Base-by-base conservation (phyloP, 2,888 invertebrate genomes). In the Andrena chrysosceles region DNA sequence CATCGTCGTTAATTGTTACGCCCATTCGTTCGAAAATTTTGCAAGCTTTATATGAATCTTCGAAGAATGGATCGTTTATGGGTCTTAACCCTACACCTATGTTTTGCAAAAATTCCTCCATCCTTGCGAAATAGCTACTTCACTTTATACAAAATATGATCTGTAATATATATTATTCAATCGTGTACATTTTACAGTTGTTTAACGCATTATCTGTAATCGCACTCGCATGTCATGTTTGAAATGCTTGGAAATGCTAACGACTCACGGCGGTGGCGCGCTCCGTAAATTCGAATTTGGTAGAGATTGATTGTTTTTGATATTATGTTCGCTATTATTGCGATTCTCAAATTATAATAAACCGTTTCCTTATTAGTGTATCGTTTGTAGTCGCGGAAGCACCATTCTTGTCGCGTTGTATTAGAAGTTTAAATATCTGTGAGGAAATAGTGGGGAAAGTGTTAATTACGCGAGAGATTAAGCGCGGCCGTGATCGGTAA, bases 1-100 rank as follows among this genome's bases (percentile, higher is more conserved):
- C 96, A 20, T 95, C 95, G 83, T 96, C 95, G 42, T 95, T 93
- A 79, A 95, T 95, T 62, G 94, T 95, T 0, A 96, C 93, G 0
- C 96, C 96, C 66, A 91, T 91, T 35, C 92, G 89, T 77, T 89
- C 88, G 75, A 92, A 92, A 63, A 94, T 89, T 56, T 91, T 92
- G 77, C 93, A 94, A 10, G 83, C 49, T 49, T 89, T 78, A 83
- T 95, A 93, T 0, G 95, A 93, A 20, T 94, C 94, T 4, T 93
- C 88, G 86, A 96, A 96, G 81, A 96, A 93, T 2, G 92, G 89
- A 91, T 96, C 95, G 69, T 95, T 93, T 0, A 95, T 90, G 60
- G 93, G 90, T 49, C 95, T 93, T 23, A 93, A 93, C 0, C 96
- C 96, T 0, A 95, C 92, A 2, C 92, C 94, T 13, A 94, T 70